Conservation (phyloP, 2,113 vertebrate genomes). For the Dasypus novemcinctus region DNA sequence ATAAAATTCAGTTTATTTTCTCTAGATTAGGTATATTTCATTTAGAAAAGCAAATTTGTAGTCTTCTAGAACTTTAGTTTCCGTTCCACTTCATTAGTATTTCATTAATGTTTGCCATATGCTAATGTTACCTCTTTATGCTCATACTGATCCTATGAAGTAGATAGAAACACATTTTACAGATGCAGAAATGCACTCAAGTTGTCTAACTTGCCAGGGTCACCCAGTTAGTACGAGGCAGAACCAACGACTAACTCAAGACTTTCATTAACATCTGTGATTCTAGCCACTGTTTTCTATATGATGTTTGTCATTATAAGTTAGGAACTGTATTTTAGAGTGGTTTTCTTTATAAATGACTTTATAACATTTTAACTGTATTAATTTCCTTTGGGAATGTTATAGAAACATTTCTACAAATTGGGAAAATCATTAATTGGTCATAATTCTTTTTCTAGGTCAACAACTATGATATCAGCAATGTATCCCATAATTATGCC, state of each 20-base stretch:
- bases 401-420: not conserved
- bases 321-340: not conserved
- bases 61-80: not conserved
- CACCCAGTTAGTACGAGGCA: not conserved
- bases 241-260: not conserved
- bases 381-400: not conserved
- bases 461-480: constrained; percentile 96
- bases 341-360: constrained; percentile 4
- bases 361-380: not conserved
- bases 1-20: constrained; percentile 10
- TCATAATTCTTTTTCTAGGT: constrained; percentile 84
- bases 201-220: not conserved
- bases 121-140: not conserved
- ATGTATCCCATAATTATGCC: constrained; percentile 95
- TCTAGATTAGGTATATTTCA: not conserved
- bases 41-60: not conserved
- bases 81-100: not conserved
- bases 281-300: not conserved
- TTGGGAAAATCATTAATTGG: not conserved
- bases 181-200: not conserved
- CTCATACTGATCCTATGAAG: not conserved
- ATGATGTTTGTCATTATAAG: not conserved
- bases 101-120: not conserved
- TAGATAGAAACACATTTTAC: not conserved
- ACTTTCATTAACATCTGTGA: not conserved